A percentile compares a stretch with the other conserved stretches of the same genome.
Conservation (phyloP, 2,113 vertebrate genomes). For the Himantopus leucocephalus region DNA sequence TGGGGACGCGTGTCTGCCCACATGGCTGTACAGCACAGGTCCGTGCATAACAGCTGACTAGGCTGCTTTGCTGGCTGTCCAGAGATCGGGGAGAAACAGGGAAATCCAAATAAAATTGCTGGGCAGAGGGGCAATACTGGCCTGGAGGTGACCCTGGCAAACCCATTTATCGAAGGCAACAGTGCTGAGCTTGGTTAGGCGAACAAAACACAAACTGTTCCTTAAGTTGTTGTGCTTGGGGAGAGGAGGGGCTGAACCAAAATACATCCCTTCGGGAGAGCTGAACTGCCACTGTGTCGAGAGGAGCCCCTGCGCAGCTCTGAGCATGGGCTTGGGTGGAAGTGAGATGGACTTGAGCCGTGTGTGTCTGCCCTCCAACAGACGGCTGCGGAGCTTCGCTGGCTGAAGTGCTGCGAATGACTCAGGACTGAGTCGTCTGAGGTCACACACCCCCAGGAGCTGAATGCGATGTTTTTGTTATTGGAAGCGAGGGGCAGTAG, state of each 20-base stretch:
- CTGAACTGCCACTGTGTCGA: neutral
- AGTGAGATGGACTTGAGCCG: fast-evolving
- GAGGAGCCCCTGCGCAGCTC: neutral
- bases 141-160: neutral
- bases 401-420: neutral
- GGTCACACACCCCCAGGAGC: fast-evolving
- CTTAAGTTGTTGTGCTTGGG: neutral
- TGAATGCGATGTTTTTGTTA: neutral
- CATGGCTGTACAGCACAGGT: fast-evolving
- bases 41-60: fast-evolving
- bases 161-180: fast-evolving
- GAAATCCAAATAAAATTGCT: neutral
- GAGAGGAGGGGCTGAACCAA: fast-evolving
- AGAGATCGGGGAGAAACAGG: neutral
- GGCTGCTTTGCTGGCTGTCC: neutral
- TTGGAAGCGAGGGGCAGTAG: neutral
- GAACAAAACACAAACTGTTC: neutral
- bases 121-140: neutral
- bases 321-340: fast-evolving
- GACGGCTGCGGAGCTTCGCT: fast-evolving
- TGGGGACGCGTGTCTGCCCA: fast-evolving
- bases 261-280: fast-evolving
- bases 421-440: neutral
- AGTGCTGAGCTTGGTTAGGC: neutral
- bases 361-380: fast-evolving